Percentiles rank a stretch among this genome's conserved stretches.
These are phyloP conservation scores for Scolanthus callimorphus DNA, from an alignment of 92 coral and sea anemone species.

Conservation along the genomic window DNA sequence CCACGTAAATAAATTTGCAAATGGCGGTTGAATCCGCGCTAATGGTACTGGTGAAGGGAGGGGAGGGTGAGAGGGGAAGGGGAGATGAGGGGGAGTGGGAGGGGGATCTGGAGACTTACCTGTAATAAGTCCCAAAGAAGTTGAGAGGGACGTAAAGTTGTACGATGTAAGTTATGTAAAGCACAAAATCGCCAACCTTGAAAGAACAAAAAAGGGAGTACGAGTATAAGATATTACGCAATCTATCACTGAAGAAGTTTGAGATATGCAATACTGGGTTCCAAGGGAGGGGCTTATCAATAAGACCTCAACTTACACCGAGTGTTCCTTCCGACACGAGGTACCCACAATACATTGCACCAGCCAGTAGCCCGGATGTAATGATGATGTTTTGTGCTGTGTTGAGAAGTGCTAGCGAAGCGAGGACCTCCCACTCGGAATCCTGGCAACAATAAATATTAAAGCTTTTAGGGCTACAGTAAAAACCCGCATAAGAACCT, in stretches of 20 bases:
- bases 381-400: slow-evolving; percentile 73
- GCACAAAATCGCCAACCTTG: slow-evolving; percentile 95
- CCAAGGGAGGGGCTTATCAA: too few relatives aligned
- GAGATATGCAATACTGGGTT: too few relatives aligned
- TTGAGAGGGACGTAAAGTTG: slow-evolving; percentile 92
- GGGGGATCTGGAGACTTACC: slow-evolving; percentile 39
- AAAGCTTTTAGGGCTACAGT: too few relatives aligned
- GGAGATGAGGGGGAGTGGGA: not conserved
- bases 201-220: slow-evolving; percentile 6
- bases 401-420: slow-evolving; percentile 79
- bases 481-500: too few relatives aligned
- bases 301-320: slow-evolving; percentile 47
- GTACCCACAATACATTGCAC: slow-evolving; percentile 88
- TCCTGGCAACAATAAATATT: too few relatives aligned
- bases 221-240: too few relatives aligned
- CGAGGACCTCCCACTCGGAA: slow-evolving; percentile 88
- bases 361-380: slow-evolving; percentile 72
- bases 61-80: too few relatives aligned
- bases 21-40: too few relatives aligned
- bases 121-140: slow-evolving; percentile 94
- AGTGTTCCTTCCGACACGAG: slow-evolving; percentile 73
- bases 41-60: too few relatives aligned
- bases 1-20: too few relatives aligned
- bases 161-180: slow-evolving; percentile 78
- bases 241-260: too few relatives aligned